Base-by-base conservation (phyloP, 2,888 invertebrate species). In the Epinotia demarniana region DNA sequence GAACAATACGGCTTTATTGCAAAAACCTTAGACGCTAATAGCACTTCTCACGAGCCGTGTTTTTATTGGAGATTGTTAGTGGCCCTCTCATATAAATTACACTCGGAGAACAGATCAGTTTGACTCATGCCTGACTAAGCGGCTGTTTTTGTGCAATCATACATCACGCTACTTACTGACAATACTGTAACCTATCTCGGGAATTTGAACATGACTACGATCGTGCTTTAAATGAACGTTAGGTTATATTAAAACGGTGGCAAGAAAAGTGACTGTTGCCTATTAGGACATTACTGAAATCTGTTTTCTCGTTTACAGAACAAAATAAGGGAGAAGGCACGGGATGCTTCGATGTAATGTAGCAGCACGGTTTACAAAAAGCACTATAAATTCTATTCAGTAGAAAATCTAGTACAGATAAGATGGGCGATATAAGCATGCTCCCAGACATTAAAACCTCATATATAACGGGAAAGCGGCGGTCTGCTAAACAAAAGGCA, bases 51-150 rank as follows among this genome's bases (percentile, higher is more conserved):
- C 85, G 85, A 84, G 81, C 81, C 82, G 80, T 80, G 81, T 84
- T 83, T 82, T 83, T 83, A 84, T 84, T 71, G 81, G 82, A 80
- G 82, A 85, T 88, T 89, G 89, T 82, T 86, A 82, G 88, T 86
- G 87, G 83, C 85, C 84, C 83, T 55, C 84, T 82, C 83, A 84
- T 84, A 85, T 86, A 88, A 84, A 85, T 86, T 84, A 81, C 75
- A 72, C 66, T 33, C 55, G 83, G 78, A 82, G 80, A 82, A 81
- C 83, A 83, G 85, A 82, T 82, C 81, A 83, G 85, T 85, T 89
- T 91, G 90, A 91, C 87, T 91, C 90, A 89, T 85, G 85, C 85
- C 85, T 90, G 91, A 91, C 89, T 90, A 89, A 90, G 83, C 82
- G 82, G 78, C 79, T 81, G 85, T 90, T 90, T 90, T 90, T 89